phyloP scores from a whole-genome alignment of 2,797 vertebrate genomes.

The Smutsia gigantea region DNA sequence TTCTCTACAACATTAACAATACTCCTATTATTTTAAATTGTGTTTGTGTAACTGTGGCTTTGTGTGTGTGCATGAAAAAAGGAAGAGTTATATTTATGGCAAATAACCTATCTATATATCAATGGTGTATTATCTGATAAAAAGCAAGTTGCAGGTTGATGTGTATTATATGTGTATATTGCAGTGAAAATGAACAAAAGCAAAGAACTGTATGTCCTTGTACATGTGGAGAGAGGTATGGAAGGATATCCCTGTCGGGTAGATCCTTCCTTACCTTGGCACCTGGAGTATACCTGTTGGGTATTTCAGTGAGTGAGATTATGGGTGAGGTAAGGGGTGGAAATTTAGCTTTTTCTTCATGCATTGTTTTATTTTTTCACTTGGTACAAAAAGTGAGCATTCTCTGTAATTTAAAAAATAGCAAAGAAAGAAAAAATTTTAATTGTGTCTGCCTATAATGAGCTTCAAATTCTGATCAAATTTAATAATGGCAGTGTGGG shows the following conservation, averaged over 20 bases:
- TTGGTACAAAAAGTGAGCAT: neutral
- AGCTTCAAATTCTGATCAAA: neutral
- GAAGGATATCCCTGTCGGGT: neutral
- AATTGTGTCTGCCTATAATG: neutral
- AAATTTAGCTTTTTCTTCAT: neutral
- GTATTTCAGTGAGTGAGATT: neutral
- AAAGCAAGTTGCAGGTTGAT: neutral
- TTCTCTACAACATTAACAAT: neutral
- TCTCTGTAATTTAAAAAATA: constrained; percentile 16
- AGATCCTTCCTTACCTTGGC: neutral
- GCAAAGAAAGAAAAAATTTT: neutral
- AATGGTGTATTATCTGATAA: neutral
- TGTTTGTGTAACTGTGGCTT: neutral
- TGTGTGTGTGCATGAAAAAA: neutral
- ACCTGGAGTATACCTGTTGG: neutral
- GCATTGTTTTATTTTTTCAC: neutral
- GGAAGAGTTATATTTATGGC: neutral
- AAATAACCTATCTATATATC: neutral
- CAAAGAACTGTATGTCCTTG: neutral
- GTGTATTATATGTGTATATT: neutral
- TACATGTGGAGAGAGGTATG: neutral
- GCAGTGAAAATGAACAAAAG: neutral
- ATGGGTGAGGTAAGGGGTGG: neutral
- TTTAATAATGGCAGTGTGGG: neutral
- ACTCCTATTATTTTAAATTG: neutral